Conservation (phyloP, 2,888 invertebrate genomes). For the Agapostemon virescens region DNA sequence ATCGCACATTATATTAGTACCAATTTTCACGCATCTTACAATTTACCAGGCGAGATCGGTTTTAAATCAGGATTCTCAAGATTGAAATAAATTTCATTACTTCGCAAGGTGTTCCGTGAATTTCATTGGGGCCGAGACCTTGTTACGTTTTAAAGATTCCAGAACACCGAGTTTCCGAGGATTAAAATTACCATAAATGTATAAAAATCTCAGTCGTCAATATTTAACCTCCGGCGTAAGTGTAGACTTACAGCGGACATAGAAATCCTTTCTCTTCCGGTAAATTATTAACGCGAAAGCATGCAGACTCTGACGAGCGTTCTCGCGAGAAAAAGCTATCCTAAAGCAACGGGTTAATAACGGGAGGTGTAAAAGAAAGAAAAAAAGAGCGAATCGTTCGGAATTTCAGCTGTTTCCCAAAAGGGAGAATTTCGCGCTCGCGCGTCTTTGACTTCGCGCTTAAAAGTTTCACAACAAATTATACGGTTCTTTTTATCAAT, state of each 20-base stretch:
- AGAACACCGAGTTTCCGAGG: neutral
- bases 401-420: neutral
- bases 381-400: neutral
- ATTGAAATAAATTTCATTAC: neutral
- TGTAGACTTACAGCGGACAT: neutral
- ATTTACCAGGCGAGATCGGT: too few relatives aligned
- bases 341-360: neutral
- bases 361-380: neutral
- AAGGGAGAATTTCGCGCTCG: neutral
- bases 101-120: neutral
- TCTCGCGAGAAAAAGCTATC: neutral
- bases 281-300: slow-evolving; percentile 1
- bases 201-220: neutral
- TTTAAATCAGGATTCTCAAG: too few relatives aligned
- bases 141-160: neutral
- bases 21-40: neutral
- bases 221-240: slow-evolving; percentile 2
- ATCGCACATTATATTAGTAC: too few relatives aligned
- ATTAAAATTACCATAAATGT: slow-evolving; percentile 3
- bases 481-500: slow-evolving; percentile 2
- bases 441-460: neutral
- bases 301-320: neutral
- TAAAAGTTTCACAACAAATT: neutral
- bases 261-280: neutral
- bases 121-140: neutral